Base-by-base conservation (phyloP, 2,888 invertebrate genomes). In the Cybosia mesomella region DNA sequence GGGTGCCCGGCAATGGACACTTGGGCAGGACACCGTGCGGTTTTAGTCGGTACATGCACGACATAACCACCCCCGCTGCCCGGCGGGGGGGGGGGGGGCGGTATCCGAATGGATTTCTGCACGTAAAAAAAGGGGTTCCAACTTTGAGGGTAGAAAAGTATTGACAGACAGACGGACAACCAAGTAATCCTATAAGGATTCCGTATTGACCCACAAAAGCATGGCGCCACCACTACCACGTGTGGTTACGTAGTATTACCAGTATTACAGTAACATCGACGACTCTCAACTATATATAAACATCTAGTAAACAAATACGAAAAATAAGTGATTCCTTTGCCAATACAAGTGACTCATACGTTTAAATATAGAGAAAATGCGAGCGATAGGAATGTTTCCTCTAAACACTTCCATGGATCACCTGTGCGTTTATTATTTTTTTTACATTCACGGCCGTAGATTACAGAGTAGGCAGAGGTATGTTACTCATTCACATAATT, bases 321-420 rank as follows among this genome's bases (percentile, higher is more conserved):
- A 61, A 43, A 7, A 2, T n/a, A 28, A 11, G 5, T 28, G 49
- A n/a, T 61, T 32, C 13, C 28, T 49, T 1, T 39, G 36, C 36
- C 49, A 49, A 61, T 21, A 61, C 49, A 32, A 49, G 7, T 61
- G 61, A 61, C n/a, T 61, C 61, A 32, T 11, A 5, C 11, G 4
- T 10, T n/a, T 49, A 61, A 49, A 28, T 28, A 49, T 61, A 49
- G 28, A 49, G 28, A 49, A 49, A 49, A 11, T 13, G 61, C 28
- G n/a, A 10, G 24, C 28, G 11, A 49, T 32, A 49, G 24, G 28
- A 49, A 49, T 49, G 28, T 49, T 61, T 49, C 59, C 36, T 49
- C 49, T 21, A 32, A 18, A 13, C n/a, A 5, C 28, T 49, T 49
- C 61, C 61, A 49, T 49, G 28, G 61, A 11, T 28, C n/a, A 49